phyloP scores from a whole-genome alignment of 2,797 vertebrate species.

The Hyperoplus lanceolatus region DNA sequence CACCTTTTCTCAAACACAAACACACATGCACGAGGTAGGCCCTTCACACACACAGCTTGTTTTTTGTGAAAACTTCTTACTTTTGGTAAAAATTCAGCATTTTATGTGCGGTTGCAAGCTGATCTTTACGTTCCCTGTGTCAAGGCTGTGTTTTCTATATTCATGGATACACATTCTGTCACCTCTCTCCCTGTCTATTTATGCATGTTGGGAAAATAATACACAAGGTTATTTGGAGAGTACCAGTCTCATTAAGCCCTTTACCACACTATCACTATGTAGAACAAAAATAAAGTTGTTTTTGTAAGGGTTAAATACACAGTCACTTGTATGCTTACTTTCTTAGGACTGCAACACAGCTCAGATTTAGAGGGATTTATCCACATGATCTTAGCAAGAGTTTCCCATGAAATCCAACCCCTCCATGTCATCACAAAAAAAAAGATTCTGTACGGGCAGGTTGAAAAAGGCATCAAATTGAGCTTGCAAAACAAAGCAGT shows the following conservation, averaged over 20 bases:
- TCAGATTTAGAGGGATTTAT: conserved; percentile 31
- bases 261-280: neutral
- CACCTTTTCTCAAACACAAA: conserved; percentile 46
- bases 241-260: conserved; percentile 33
- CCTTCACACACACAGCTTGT: conserved; percentile 31
- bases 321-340: conserved; percentile 28
- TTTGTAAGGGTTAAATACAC: conserved; percentile 22
- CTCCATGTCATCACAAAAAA: conserved; percentile 36
- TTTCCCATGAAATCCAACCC: conserved; percentile 62
- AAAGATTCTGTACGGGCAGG: conserved; percentile 6
- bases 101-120: conserved; percentile 31
- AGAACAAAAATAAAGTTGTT: neutral
- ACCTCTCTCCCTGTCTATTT: conserved; percentile 64
- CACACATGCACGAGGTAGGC: conserved; percentile 4
- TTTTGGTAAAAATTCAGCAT: conserved; percentile 18
- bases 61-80: conserved; percentile 34
- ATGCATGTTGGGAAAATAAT: conserved; percentile 48
- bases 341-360: conserved; percentile 37
- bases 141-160: conserved; percentile 64
- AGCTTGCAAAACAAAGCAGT: conserved; percentile 72
- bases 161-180: conserved; percentile 63
- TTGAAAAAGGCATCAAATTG: conserved; percentile 41
- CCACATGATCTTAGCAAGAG: conserved; percentile 40
- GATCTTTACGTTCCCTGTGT: conserved; percentile 37
- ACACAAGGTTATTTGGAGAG: conserved; percentile 59